Conservation (phyloP, 2,113 vertebrate species). For the Vombatus ursinus region DNA sequence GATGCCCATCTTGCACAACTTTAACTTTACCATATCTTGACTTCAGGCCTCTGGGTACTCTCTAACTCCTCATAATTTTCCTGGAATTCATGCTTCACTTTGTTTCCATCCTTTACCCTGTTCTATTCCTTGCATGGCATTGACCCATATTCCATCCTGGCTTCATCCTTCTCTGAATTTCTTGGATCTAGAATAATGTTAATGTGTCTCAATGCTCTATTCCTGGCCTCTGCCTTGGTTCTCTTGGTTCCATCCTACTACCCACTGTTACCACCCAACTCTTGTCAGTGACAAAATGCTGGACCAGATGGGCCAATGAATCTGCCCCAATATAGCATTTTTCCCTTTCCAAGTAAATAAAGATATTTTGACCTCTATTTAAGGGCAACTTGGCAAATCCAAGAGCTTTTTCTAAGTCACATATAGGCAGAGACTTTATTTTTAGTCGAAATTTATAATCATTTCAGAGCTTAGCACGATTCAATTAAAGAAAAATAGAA, state of each 20-base stretch:
- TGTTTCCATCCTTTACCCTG: neutral
- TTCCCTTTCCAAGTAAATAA: neutral
- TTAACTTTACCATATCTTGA: neutral
- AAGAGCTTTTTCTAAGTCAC: neutral
- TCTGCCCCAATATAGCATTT: neutral
- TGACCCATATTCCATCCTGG: neutral
- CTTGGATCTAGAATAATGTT: neutral
- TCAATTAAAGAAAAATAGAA: neutral
- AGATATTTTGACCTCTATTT: neutral
- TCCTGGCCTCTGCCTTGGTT: neutral
- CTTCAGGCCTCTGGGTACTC: neutral
- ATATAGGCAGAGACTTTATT: too few relatives aligned
- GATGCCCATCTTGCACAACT: neutral
- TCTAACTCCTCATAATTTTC: neutral
- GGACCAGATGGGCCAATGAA: neutral
- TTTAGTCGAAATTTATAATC: neutral
- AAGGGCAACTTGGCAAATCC: neutral
- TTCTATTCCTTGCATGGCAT: neutral
- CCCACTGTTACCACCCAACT: neutral
- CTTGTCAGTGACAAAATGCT: neutral
- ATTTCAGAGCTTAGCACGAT: neutral
- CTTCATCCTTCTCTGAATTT: neutral
- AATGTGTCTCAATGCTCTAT: neutral
- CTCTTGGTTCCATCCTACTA: too few relatives aligned
- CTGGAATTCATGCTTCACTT: neutral